Percentiles rank a stretch among this genome's conserved stretches.
These are phyloP conservation scores for Aphaenogaster floridana DNA, from an alignment of 1,140 invertebrate genomes.

Conservation along the genomic window DNA sequence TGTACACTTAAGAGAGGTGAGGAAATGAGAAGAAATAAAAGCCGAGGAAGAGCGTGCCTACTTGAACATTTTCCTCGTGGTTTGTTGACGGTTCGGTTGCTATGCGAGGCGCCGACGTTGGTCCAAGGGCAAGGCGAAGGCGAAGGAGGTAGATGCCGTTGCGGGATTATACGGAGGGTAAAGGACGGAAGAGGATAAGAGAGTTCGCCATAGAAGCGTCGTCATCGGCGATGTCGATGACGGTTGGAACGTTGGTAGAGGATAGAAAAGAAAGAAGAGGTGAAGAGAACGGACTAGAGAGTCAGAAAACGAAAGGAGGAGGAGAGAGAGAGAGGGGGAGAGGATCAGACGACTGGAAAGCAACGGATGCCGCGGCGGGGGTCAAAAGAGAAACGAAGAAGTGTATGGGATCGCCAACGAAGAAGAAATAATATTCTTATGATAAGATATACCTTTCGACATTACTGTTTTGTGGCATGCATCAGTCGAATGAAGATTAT, in stretches of 20 bases:
- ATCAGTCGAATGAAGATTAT: background rate
- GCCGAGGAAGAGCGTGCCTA: background rate
- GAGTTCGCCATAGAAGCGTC: conserved; percentile 38
- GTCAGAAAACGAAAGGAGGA: background rate
- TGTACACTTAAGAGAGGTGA: background rate
- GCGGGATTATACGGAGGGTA: conserved; percentile 49
- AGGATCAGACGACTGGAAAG: background rate
- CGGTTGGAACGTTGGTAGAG: conserved; percentile 30
- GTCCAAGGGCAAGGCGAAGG: conserved; percentile 44
- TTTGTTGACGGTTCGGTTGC: conserved; percentile 43
- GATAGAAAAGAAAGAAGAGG: background rate
- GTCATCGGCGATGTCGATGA: conserved; percentile 48
- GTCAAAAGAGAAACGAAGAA: conserved; percentile 2
- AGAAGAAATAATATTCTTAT: conserved; percentile 14
- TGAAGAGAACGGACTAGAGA: conserved; percentile 2
- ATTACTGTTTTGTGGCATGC: background rate
- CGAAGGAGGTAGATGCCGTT: conserved; percentile 50
- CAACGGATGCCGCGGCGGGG: conserved; percentile 6
- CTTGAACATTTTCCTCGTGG: conserved; percentile 40
- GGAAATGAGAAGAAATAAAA: too few species aligned
- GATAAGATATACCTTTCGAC: background rate
- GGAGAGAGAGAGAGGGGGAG: background rate
- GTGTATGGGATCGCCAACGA: background rate
- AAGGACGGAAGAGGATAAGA: conserved; percentile 19
- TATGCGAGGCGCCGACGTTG: conserved; percentile 37